phyloP scores from a whole-genome alignment of 1,140 invertebrate species.

The Rhizoglyphus robini region DNA sequence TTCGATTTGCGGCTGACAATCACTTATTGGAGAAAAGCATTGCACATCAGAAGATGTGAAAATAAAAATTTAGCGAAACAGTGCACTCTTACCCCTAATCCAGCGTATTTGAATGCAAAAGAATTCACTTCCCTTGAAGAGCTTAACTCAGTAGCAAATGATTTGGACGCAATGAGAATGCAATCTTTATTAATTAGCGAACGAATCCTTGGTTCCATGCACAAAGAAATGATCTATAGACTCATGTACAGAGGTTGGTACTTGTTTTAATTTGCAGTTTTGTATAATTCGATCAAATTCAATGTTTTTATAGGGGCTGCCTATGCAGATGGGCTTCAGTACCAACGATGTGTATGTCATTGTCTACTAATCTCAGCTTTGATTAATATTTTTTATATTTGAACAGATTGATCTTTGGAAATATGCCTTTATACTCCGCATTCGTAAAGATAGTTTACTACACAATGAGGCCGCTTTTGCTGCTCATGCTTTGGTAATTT shows the following conservation, averaged over 20 bases:
- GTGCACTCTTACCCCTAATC: constrained; percentile 33
- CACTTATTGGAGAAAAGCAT: constrained; percentile 46
- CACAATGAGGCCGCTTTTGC: constrained; percentile 62
- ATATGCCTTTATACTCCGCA: constrained; percentile 58
- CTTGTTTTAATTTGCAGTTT: neutral
- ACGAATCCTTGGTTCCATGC: constrained; percentile 57
- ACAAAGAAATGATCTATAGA: constrained; percentile 72
- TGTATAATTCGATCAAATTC: neutral
- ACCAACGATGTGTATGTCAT: constrained; percentile 49
- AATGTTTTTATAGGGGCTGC: constrained; percentile 51
- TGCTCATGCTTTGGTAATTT: constrained; percentile 46
- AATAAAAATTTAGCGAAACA: constrained; percentile 31
- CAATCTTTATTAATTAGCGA: constrained; percentile 69
- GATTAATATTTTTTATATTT: neutral
- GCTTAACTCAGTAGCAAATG: constrained; percentile 51
- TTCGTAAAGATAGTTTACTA: constrained; percentile 55
- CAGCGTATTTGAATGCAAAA: constrained; percentile 46
- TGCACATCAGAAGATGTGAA: constrained; percentile 28
- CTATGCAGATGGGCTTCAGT: constrained; percentile 66
- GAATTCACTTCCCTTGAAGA: constrained; percentile 58
- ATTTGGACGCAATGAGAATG: constrained; percentile 63
- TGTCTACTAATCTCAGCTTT: neutral
- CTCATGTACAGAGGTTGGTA: constrained; percentile 38
- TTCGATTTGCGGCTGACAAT: constrained; percentile 46
- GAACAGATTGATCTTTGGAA: constrained; percentile 58